A percentile compares a stretch with the other conserved stretches of the same genome.
Conservation (phyloP, 2,888 invertebrate genomes). For the Xanthostigma xanthostigma region DNA sequence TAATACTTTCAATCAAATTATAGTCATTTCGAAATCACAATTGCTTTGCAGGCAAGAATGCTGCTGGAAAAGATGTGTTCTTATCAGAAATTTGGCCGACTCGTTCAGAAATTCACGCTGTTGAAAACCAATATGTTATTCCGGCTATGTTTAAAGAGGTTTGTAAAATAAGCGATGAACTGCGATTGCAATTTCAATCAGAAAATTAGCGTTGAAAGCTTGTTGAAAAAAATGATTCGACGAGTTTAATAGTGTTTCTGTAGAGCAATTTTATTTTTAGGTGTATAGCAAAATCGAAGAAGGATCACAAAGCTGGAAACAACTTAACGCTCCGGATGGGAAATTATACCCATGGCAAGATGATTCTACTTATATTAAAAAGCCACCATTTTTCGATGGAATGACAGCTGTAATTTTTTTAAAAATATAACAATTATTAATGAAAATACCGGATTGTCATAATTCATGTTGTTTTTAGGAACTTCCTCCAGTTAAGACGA, state of each 20-base stretch:
- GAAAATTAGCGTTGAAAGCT: neutral
- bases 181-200: too few relatives aligned
- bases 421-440: neutral
- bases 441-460: neutral
- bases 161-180: constrained; percentile 16
- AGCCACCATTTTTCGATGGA: constrained; percentile 86
- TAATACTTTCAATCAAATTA: constrained; percentile 1
- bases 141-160: constrained; percentile 95
- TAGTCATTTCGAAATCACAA: neutral
- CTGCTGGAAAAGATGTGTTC: constrained; percentile 64
- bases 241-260: neutral
- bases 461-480: constrained; percentile 28
- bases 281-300: constrained; percentile 70
- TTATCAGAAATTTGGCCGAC: constrained; percentile 93
- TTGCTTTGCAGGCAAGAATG: constrained; percentile 34
- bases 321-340: constrained; percentile 60
- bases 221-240: neutral
- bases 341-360: constrained; percentile 84
- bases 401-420: constrained; percentile 46
- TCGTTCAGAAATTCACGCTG: constrained; percentile 71
- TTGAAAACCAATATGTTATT: constrained; percentile 79
- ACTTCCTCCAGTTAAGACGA: constrained; percentile 41
- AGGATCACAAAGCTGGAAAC: constrained; percentile 79
- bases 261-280: constrained; percentile 17
- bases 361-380: constrained; percentile 87